phyloP scores from a whole-genome alignment of 2,888 invertebrate species.

The Drosophila falleni region DNA sequence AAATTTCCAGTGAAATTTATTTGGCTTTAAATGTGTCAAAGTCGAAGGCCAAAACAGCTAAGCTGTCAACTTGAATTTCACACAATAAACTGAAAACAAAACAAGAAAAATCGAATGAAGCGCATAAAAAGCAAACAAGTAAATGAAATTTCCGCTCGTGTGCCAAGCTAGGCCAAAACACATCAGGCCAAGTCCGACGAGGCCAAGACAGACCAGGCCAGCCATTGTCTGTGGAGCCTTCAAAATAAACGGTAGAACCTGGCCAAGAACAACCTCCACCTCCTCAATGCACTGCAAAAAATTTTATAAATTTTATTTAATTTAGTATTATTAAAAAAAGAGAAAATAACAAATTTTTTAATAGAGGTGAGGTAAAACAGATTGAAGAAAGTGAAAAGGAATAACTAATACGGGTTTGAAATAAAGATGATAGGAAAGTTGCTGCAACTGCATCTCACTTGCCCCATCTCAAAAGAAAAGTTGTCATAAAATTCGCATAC shows the following conservation, averaged over 20 bases:
- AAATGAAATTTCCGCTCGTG: constrained; percentile 78
- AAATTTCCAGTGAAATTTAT: constrained; percentile 3
- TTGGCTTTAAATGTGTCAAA: constrained; percentile 33
- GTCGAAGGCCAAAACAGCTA: constrained; percentile 17
- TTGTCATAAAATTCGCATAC: too few relatives aligned
- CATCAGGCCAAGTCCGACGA: too few relatives aligned
- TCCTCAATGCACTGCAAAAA: constrained; percentile 6
- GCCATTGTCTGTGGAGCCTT: neutral
- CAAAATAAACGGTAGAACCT: constrained; percentile 2
- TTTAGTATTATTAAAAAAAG: too few relatives aligned
- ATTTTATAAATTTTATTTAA: too few relatives aligned
- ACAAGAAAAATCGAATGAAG: constrained; percentile 56
- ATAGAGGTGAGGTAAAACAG: too few relatives aligned
- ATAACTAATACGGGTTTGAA: too few relatives aligned
- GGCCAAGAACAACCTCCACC: constrained; percentile 7
- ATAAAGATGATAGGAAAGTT: too few relatives aligned
- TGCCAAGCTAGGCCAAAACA: constrained; percentile 11
- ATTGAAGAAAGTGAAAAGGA: too few relatives aligned
- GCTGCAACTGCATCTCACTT: too few relatives aligned
- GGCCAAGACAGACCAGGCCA: neutral
- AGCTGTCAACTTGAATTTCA: constrained; percentile 41
- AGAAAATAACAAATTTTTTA: too few relatives aligned
- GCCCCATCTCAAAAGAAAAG: too few relatives aligned
- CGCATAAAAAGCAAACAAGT: constrained; percentile 70
- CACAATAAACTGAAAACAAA: constrained; percentile 42